phyloP scores from a whole-genome alignment of 2,797 vertebrate genomes.

The Xyrichtys novacula region DNA sequence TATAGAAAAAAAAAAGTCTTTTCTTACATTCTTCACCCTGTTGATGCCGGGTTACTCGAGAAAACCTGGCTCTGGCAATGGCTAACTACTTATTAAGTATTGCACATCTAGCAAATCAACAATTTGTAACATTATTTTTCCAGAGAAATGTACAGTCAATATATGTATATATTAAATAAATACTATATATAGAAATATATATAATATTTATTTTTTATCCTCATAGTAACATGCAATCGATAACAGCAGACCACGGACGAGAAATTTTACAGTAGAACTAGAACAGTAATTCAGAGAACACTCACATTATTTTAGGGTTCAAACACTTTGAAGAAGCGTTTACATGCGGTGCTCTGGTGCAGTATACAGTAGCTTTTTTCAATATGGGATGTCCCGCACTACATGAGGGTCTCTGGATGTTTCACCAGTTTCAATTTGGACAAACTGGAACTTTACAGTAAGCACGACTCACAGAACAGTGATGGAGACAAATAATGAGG shows the following conservation, averaged over 20 bases:
- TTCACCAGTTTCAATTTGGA: constrained; percentile 70
- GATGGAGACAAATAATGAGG: constrained; percentile 7
- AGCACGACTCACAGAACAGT: constrained; percentile 74
- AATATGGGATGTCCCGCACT: constrained; percentile 46
- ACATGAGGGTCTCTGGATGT: constrained; percentile 56
- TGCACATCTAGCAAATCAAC: constrained; percentile 87
- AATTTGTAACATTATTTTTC: constrained; percentile 69
- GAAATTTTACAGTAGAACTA: constrained; percentile 81
- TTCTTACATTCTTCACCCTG: constrained; percentile 71
- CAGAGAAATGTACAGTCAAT: constrained; percentile 85
- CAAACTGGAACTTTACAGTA: constrained; percentile 76
- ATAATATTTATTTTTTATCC: constrained; percentile 78
- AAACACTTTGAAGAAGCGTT: constrained; percentile 67
- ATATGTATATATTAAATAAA: constrained; percentile 82
- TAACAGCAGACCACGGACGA: constrained; percentile 85
- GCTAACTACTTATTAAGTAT: constrained; percentile 81
- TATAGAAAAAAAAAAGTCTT: constrained; percentile 51
- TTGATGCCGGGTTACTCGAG: constrained; percentile 59
- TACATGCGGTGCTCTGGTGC: constrained; percentile 75
- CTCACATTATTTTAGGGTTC: constrained; percentile 73
- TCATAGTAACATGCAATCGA: constrained; percentile 85
- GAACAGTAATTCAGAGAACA: constrained; percentile 82
- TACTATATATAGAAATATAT: constrained; percentile 82
- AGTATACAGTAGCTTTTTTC: constrained; percentile 51
- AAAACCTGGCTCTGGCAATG: constrained; percentile 69